Conservation (phyloP, 2,888 invertebrate species). For the Galeopsomyia nigrocyanea region DNA sequence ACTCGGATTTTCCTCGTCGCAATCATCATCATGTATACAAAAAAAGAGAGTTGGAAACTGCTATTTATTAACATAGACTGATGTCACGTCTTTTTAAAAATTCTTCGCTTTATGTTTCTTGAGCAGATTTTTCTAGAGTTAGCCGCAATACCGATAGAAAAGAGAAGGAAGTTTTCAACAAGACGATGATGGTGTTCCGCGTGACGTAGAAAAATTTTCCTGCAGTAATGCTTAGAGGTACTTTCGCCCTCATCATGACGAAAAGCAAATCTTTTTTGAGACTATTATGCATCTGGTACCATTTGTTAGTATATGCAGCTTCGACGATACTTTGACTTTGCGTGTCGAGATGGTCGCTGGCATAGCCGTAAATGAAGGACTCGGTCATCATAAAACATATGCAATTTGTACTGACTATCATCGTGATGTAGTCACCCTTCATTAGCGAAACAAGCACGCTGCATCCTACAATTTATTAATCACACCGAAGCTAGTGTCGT, state of each 20-base stretch:
- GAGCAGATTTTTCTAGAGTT: conserved; percentile 25
- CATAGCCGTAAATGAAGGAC: conserved; percentile 44
- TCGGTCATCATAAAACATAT: conserved; percentile 42
- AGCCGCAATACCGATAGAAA: conserved; percentile 43
- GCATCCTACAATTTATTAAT: conserved; percentile 29
- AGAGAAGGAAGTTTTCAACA: conserved; percentile 45
- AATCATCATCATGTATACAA: too few species aligned
- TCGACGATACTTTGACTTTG: conserved; percentile 43
- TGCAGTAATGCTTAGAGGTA: conserved; percentile 41
- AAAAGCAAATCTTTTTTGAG: conserved; percentile 35
- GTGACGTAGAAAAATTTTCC: conserved; percentile 49
- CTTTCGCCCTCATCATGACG: conserved; percentile 44
- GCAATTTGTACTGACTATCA: conserved; percentile 40
- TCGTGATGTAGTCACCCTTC: conserved; percentile 31
- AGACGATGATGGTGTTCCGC: conserved; percentile 41
- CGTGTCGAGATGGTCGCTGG: conserved; percentile 43
- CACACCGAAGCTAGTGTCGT: not conserved
- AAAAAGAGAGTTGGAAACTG: too few species aligned
- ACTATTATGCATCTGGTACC: conserved; percentile 36
- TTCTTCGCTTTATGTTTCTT: not conserved
- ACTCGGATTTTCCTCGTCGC: too few species aligned
- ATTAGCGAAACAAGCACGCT: conserved; percentile 30
- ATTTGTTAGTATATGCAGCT: conserved; percentile 38
- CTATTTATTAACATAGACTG: too few species aligned
- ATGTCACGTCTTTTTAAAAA: too few species aligned